Evolutionary conservation across 2,797 vertebrate genomes (phyloP), one percentile per base, ranked within the genome.

Genomic region (Simalia tracyae): DNA sequence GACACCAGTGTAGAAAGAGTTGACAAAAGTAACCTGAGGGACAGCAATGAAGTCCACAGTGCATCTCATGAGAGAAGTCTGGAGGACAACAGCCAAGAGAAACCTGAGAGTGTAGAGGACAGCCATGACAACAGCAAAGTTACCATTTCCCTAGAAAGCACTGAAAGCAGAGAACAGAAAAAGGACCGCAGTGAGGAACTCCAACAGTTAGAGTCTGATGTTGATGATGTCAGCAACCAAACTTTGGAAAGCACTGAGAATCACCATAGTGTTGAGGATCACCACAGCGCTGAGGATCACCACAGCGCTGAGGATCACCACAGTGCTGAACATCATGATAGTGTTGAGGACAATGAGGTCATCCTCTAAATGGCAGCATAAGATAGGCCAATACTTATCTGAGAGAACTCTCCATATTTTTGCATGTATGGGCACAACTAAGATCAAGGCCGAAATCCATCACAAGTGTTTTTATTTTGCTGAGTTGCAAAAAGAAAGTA

Each of bases 31-130:
- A 88, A 24, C 0, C 0, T 54, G 84, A 84, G 54, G 89, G 95
- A 96, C 31, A 97, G 96, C 93, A 90, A 89, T 0, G 96, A 98
- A 92, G 89, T 42, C 11, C 92, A 91, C 88, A 94, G 92, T 56
- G 89, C 92, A 3, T 92, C 59, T 76, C 89, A 0, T 0, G 93
- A 91, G 1, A 28, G 0, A 0, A 97, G 97, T 36, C 0, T 57
- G 50, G 97, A 98, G 89, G 94, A 94, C 0, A 66, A 93, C 36
- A 97, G 95, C 89, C 61, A 2, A 3, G 95, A 95, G 72, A 95
- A 93, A 89, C 36, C 93, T 0, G 86, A 96, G 0, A 95, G 95
- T 86, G 84, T 0, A 0, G 95, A 96, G 84, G 56, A 1, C 0
- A 76, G 94, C 93, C 88, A 17, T 26, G 72, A 92, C 86, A 90